A percentile compares a stretch with the other conserved stretches of the same genome.
phyloP scores from a whole-genome alignment of 2,113 vertebrate species.

The Tenebrosternarchus preto region DNA sequence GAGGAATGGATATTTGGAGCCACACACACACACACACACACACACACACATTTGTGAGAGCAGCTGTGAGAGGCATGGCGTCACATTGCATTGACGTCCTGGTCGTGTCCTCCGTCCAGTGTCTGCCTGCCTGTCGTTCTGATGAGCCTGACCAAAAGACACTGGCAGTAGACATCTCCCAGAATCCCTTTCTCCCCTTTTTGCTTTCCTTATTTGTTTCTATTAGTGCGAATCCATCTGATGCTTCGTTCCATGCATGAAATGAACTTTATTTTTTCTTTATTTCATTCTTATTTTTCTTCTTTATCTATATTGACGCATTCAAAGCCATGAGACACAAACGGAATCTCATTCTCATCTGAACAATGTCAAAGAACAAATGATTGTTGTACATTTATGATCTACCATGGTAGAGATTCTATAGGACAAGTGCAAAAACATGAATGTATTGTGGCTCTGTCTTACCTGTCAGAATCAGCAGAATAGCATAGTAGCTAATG shows the following conservation, averaged over 20 bases:
- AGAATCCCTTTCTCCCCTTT: not conserved
- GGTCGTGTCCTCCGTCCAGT: conserved; percentile 46
- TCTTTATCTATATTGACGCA: conserved; percentile 33
- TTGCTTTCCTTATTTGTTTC: conserved; percentile 22
- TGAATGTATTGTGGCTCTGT: conserved; percentile 73
- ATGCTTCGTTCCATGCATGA: conserved; percentile 59
- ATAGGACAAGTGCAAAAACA: conserved; percentile 62
- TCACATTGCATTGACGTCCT: conserved; percentile 40
- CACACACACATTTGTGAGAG: not conserved
- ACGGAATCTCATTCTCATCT: conserved; percentile 40
- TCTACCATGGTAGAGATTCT: conserved; percentile 56
- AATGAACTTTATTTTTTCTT: conserved; percentile 46
- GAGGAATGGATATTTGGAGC: not conserved
- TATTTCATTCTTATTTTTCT: conserved; percentile 39
- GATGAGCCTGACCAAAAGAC: conserved; percentile 16
- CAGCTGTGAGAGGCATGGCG: conserved; percentile 41
- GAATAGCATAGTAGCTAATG: conserved; percentile 33
- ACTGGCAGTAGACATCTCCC: conserved; percentile 27
- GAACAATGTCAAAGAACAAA: conserved; percentile 59
- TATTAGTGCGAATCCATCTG: conserved; percentile 48
- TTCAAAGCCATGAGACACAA: conserved; percentile 53
- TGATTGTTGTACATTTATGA: conserved; percentile 55
- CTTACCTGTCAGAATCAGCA: conserved; percentile 46
- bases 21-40: conserved; percentile 9
- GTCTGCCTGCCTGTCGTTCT: conserved; percentile 35